phyloP scores from a whole-genome alignment of 2,888 invertebrate genomes.

The Pheosia gnoma region DNA sequence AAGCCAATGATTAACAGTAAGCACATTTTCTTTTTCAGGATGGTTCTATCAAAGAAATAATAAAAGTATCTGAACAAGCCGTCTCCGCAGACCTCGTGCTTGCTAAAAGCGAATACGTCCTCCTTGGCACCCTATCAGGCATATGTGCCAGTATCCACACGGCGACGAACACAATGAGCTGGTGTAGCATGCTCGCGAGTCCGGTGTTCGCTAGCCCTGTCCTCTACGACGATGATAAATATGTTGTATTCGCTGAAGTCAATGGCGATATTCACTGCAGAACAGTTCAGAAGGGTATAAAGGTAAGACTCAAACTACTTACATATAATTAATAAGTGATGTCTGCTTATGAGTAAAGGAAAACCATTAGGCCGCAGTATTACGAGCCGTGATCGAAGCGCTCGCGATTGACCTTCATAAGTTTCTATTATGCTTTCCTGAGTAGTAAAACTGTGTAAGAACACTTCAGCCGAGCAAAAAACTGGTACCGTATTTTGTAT shows the following conservation, averaged over 20 bases:
- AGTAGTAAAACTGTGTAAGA: too few relatives aligned
- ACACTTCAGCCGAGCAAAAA: too few relatives aligned
- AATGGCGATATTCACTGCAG: conserved; percentile 83
- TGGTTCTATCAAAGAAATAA: conserved; percentile 66
- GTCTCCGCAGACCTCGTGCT: conserved; percentile 77
- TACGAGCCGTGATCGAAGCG: too few relatives aligned
- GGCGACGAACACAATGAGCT: conserved; percentile 79
- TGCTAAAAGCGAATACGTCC: conserved; percentile 66
- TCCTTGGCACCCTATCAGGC: conserved; percentile 85
- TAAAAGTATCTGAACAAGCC: conserved; percentile 67
- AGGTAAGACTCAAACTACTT: conserved; percentile 54
- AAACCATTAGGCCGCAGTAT: too few relatives aligned
- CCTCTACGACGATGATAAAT: conserved; percentile 80
- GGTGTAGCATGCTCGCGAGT: conserved; percentile 83
- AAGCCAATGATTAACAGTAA: too few relatives aligned
- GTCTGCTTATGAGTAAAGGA: too few relatives aligned
- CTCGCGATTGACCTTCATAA: too few relatives aligned
- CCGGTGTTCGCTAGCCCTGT: conserved; percentile 88
- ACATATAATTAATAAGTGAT: too few relatives aligned
- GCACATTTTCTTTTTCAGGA: conserved; percentile 65
- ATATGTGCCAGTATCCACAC: conserved; percentile 81
- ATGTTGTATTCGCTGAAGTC: conserved; percentile 83
- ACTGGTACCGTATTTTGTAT: too few relatives aligned
- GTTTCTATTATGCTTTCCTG: too few relatives aligned
- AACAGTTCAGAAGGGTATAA: conserved; percentile 74